Evolutionary conservation across 2,797 vertebrate genomes (phyloP).

Genomic region (Micropoecilia bifurca): DNA sequence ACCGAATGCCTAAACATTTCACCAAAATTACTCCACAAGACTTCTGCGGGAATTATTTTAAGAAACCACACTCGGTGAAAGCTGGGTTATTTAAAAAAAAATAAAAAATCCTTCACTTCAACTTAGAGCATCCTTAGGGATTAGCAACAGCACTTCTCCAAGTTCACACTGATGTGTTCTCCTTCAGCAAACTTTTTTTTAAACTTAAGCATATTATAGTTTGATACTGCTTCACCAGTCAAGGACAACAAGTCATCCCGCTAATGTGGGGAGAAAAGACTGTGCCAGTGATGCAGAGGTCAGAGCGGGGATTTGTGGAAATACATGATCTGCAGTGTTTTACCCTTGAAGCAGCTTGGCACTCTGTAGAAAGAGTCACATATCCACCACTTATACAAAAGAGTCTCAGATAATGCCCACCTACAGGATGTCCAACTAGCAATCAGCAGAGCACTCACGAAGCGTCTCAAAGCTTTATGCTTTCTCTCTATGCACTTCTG

Average conservation of each 20-base stretch:
- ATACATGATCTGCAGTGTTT: constrained; percentile 41
- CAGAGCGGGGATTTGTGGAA: constrained; percentile 53
- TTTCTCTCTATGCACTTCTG: constrained; percentile 5
- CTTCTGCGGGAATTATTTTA: constrained; percentile 15
- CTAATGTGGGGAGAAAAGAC: constrained; percentile 62
- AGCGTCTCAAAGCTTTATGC: constrained; percentile 23
- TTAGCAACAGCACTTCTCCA: constrained; percentile 20
- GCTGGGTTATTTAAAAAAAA: constrained; percentile 10
- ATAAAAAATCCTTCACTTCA: background rate
- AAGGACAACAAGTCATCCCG: constrained; percentile 74
- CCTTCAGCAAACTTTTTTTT: constrained; percentile 1
- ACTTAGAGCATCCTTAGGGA: constrained; percentile 27
- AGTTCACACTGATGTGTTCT: constrained; percentile 27
- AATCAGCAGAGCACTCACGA: constrained; percentile 37
- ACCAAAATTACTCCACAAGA: constrained; percentile 1
- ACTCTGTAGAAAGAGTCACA: constrained; percentile 37
- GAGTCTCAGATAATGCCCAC: constrained; percentile 46
- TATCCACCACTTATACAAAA: constrained; percentile 32
- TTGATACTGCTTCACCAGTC: constrained; percentile 49
- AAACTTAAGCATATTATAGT: constrained; percentile 35
- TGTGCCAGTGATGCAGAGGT: constrained; percentile 49
- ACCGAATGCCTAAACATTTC: background rate
- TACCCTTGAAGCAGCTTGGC: constrained; percentile 67
- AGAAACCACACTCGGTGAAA: constrained; percentile 14
- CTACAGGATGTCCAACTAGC: constrained; percentile 28